A percentile compares a stretch with the other conserved stretches of the same genome.
phyloP scores from a whole-genome alignment of 2,113 vertebrate species.

The Mobula birostris region DNA sequence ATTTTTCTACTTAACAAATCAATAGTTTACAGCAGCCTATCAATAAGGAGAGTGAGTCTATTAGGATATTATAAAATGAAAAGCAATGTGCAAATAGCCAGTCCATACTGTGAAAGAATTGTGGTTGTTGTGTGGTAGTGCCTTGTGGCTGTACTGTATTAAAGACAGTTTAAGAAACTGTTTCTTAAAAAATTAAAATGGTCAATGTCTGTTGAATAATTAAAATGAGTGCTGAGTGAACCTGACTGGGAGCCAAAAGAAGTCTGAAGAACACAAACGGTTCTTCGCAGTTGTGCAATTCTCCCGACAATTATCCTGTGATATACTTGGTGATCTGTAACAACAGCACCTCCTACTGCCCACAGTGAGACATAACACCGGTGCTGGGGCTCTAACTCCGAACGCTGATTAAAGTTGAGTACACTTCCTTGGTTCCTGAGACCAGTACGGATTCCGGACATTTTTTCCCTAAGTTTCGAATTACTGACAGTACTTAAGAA shows the following conservation, averaged over 20 bases:
- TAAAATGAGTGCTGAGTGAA: not conserved
- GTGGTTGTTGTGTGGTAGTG: not conserved
- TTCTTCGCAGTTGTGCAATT: not conserved
- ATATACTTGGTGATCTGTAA: not conserved
- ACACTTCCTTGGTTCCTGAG: not conserved
- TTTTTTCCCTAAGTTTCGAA: not conserved
- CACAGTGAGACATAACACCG: not conserved
- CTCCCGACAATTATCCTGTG: not conserved
- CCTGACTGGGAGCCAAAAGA: not conserved
- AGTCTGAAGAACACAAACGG: not conserved
- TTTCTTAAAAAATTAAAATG: conserved; percentile 20
- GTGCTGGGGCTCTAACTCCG: not conserved
- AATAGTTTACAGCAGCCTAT: conserved; percentile 23
- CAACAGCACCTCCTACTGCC: conserved; percentile 34
- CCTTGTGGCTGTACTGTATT: conserved; percentile 20
- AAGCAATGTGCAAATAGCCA: not conserved
- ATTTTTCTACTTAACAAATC: not conserved
- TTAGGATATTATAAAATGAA: not conserved
- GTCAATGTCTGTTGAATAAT: conserved; percentile 15
- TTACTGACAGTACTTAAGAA: not conserved
- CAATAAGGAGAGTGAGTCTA: not conserved
- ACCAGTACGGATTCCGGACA: not conserved
- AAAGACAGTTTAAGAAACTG: conserved; percentile 26
- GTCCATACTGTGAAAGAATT: not conserved
- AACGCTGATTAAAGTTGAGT: not conserved